Percentiles rank a stretch among this genome's conserved stretches.
Conservation (phyloP, 2,888 invertebrate species). For the Lumbricus terrestris region DNA sequence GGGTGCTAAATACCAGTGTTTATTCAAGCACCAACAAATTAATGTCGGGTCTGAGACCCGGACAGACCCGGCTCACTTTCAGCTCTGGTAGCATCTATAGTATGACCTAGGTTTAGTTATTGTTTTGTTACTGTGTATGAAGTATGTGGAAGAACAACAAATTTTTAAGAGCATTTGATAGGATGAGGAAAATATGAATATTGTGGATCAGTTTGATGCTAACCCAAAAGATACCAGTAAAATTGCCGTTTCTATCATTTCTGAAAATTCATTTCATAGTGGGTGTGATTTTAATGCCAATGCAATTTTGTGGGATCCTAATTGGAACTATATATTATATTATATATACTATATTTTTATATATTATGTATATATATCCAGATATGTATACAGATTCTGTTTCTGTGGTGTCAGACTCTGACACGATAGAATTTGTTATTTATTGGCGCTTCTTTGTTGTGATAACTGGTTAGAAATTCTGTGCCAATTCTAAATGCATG, state of each 20-base stretch:
- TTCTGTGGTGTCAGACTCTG: neutral
- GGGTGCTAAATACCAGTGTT: too few relatives aligned
- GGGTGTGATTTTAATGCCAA: neutral
- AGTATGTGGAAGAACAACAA: too few relatives aligned
- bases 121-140: too few relatives aligned
- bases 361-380: too few relatives aligned
- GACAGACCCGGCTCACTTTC: too few relatives aligned
- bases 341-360: too few relatives aligned
- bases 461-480: neutral
- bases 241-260: neutral
- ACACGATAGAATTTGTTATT: neutral
- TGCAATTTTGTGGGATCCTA: neutral
- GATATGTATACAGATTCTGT: neutral
- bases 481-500: neutral
- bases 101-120: too few relatives aligned
- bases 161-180: neutral
- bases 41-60: too few relatives aligned
- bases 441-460: neutral
- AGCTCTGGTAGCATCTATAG: too few relatives aligned
- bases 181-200: neutral
- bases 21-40: too few relatives aligned
- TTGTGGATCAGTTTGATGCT: neutral
- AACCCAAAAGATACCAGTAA: neutral
- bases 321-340: too few relatives aligned
- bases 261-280: neutral